phyloP scores from a whole-genome alignment of 2,113 vertebrate species.

The Montifringilla adamsi region DNA sequence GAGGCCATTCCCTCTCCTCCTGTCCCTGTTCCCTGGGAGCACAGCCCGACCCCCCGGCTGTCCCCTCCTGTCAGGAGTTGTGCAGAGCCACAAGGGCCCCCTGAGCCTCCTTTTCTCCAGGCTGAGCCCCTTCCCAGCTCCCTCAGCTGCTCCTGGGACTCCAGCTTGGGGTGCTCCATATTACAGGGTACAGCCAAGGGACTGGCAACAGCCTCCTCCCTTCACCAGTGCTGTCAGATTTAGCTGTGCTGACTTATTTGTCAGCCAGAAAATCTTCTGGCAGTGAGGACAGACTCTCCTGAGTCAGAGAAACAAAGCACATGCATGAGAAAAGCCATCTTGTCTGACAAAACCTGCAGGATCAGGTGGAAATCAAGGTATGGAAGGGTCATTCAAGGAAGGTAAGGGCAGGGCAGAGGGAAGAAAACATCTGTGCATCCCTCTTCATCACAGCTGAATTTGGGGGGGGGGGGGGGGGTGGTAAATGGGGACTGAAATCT shows the following conservation, averaged over 20 bases:
- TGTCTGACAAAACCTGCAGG: neutral
- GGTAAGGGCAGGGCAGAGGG: neutral
- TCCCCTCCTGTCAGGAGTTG: neutral
- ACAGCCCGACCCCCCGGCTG: neutral
- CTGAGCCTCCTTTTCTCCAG: neutral
- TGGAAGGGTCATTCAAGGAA: neutral
- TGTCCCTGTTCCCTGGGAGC: neutral
- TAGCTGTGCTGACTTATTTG: neutral
- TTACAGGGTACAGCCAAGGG: neutral
- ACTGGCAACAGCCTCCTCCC: neutral
- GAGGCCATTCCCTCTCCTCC: neutral
- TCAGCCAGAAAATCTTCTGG: neutral
- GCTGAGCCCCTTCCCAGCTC: neutral
- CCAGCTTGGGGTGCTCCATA: accelerated
- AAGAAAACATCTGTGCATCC: neutral
- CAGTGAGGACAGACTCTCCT: neutral
- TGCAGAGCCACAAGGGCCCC: neutral
- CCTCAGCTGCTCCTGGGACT: neutral
- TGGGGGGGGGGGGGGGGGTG: too few species aligned
- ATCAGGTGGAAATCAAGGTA: neutral
- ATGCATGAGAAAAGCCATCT: neutral
- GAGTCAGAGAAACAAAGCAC: neutral
- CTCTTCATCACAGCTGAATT: neutral
- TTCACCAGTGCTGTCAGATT: neutral
- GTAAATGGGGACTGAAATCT: neutral